Conservation (phyloP, 2,888 invertebrate genomes). For the Habroteleia sp. region DNA sequence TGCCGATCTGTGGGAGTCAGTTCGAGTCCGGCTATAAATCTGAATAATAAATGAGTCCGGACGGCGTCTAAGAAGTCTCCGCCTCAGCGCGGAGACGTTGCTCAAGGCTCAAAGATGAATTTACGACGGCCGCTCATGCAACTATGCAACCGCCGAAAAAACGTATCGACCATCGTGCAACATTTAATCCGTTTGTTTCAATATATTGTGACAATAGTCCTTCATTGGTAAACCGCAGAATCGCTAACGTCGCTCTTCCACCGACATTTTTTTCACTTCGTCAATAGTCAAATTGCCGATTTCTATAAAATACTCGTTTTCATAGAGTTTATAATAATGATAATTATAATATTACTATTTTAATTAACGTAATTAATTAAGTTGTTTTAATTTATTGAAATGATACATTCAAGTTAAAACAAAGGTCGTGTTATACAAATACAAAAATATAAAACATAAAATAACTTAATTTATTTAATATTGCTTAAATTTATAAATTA, state of each 20-base stretch:
- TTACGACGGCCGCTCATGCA: slow-evolving; percentile 73
- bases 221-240: not conserved
- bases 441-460: too few relatives aligned
- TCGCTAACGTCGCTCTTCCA: slow-evolving; percentile 4
- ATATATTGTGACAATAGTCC: slow-evolving; percentile 41
- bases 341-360: too few relatives aligned
- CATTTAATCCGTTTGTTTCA: slow-evolving; percentile 59
- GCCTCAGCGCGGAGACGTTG: slow-evolving; percentile 78
- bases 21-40: slow-evolving; percentile 80
- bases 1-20: slow-evolving; percentile 81
- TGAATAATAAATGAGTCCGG: slow-evolving; percentile 81
- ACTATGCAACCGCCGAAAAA: slow-evolving; percentile 64
- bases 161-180: slow-evolving; percentile 57
- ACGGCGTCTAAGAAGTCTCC: slow-evolving; percentile 81
- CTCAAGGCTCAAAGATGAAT: slow-evolving; percentile 79
- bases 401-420: too few relatives aligned
- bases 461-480: too few relatives aligned
- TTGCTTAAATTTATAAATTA: too few relatives aligned
- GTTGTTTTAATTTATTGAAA: too few relatives aligned
- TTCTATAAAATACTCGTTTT: too few relatives aligned
- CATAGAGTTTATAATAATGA: too few relatives aligned
- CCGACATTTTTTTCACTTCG: slow-evolving; percentile 32
- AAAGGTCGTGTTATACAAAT: too few relatives aligned
- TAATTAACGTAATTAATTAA: too few relatives aligned
- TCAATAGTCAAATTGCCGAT: too few relatives aligned